phyloP scores from a whole-genome alignment of 2,797 vertebrate genomes.

The Gadopsis marmoratus region DNA sequence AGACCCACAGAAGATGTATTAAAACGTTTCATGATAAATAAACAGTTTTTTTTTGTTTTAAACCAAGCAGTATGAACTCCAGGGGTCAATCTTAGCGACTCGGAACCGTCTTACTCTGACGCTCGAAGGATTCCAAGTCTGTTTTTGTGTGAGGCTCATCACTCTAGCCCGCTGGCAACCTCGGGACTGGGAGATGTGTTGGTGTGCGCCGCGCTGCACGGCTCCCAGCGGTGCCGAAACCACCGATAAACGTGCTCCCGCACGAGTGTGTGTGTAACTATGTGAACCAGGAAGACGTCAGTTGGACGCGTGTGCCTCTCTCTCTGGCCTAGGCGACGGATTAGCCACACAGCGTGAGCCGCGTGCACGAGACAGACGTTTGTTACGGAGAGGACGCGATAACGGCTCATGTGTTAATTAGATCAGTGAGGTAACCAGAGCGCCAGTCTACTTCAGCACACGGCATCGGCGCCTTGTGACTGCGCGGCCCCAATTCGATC shows the following conservation, averaged over 20 bases:
- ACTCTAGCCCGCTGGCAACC: slow-evolving; percentile 65
- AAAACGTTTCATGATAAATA: slow-evolving; percentile 36
- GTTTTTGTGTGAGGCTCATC: slow-evolving; percentile 70
- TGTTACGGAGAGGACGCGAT: slow-evolving; percentile 61
- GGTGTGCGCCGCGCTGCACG: slow-evolving; percentile 60
- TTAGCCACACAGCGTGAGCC: slow-evolving; percentile 64
- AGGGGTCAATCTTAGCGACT: slow-evolving; percentile 55
- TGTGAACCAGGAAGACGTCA: slow-evolving; percentile 81
- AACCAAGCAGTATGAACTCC: slow-evolving; percentile 20
- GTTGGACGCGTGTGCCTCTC: slow-evolving; percentile 73
- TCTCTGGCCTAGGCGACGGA: slow-evolving; percentile 71
- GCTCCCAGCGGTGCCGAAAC: slow-evolving; percentile 64
- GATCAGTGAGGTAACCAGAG: slow-evolving; percentile 74
- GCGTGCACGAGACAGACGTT: slow-evolving; percentile 45
- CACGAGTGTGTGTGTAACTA: slow-evolving; percentile 79
- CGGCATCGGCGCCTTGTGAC: slow-evolving; percentile 49
- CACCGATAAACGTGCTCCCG: slow-evolving; percentile 78
- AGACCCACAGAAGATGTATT: slow-evolving; percentile 2
- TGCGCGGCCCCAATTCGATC: slow-evolving; percentile 55
- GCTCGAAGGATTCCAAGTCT: slow-evolving; percentile 64
- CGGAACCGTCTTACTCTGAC: slow-evolving; percentile 54
- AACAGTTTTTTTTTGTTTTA: slow-evolving; percentile 15
- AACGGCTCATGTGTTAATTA: slow-evolving; percentile 71
- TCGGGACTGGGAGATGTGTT: slow-evolving; percentile 70
- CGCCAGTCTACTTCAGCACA: slow-evolving; percentile 21